Conservation (phyloP, 2,888 invertebrate species). For the Penaeus monodon region DNA sequence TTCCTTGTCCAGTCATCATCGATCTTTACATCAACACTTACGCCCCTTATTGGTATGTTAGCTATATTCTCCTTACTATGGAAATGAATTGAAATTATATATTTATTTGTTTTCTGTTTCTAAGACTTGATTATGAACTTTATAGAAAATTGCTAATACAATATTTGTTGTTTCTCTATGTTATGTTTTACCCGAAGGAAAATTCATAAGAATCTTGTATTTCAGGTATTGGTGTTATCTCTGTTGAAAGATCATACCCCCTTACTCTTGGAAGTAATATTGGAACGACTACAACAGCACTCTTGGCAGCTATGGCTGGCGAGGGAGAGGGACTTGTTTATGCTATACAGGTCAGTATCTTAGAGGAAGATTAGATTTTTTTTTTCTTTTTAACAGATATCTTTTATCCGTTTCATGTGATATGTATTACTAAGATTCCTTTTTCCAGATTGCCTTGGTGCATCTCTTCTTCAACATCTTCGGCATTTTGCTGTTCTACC, state of each 20-base stretch:
- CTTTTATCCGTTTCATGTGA: neutral
- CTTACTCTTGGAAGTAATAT: conserved; percentile 75
- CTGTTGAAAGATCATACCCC: conserved; percentile 74
- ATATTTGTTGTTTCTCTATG: neutral
- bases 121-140: too few species aligned
- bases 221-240: conserved; percentile 71
- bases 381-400: neutral
- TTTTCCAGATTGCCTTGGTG: conserved; percentile 72
- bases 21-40: conserved; percentile 75
- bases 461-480: conserved; percentile 75
- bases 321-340: conserved; percentile 67
- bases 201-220: neutral
- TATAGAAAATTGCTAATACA: neutral
- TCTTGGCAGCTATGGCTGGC: conserved; percentile 73
- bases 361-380: neutral
- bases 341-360: conserved; percentile 55
- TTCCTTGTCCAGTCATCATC: conserved; percentile 74
- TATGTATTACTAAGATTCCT: too few species aligned
- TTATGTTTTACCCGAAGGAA: too few species aligned
- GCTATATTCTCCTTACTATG: neutral
- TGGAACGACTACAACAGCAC: conserved; percentile 74
- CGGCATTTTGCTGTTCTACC: conserved; percentile 74
- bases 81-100: neutral
- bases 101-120: neutral
- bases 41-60: conserved; percentile 73